Conservation (phyloP, 2,888 invertebrate species). For the Zele albiditarsus region DNA sequence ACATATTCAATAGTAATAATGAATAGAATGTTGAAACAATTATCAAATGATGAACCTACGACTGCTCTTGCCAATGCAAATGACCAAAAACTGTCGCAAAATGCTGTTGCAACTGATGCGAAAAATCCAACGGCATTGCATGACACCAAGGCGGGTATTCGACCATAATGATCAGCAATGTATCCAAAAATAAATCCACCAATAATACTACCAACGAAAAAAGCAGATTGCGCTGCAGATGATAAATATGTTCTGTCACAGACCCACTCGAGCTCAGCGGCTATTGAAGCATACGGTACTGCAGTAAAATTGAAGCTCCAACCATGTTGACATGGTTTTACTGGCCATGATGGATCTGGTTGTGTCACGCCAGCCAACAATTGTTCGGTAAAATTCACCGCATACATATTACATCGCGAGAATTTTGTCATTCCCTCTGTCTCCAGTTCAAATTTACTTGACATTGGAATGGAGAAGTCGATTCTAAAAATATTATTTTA, state of each 20-base stretch:
- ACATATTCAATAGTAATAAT: constrained; percentile 91
- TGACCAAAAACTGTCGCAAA: constrained; percentile 82
- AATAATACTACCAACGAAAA: constrained; percentile 91
- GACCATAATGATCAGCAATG: constrained; percentile 89
- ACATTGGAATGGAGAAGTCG: constrained; percentile 78
- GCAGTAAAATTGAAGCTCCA: constrained; percentile 90
- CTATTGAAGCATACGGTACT: constrained; percentile 88
- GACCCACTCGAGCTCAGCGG: constrained; percentile 92
- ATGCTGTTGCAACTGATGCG: constrained; percentile 83
- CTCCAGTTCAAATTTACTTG: constrained; percentile 57
- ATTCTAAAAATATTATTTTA: background rate
- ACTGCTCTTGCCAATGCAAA: constrained; percentile 87
- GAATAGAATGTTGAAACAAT: constrained; percentile 94
- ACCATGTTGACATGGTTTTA: constrained; percentile 80
- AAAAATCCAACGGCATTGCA: constrained; percentile 85
- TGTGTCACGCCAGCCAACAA: constrained; percentile 76
- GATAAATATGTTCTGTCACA: constrained; percentile 86
- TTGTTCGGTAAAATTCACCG: constrained; percentile 81
- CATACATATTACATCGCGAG: constrained; percentile 85
- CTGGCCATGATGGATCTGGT: constrained; percentile 82
- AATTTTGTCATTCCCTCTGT: constrained; percentile 72
- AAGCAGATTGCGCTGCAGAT: constrained; percentile 87
- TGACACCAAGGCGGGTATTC: constrained; percentile 88
- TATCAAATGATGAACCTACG: constrained; percentile 91
- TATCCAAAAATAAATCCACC: constrained; percentile 91